These are phyloP conservation scores for Apolygus lucorum DNA, from an alignment of 1,140 invertebrate species.

Conservation along the genomic window DNA sequence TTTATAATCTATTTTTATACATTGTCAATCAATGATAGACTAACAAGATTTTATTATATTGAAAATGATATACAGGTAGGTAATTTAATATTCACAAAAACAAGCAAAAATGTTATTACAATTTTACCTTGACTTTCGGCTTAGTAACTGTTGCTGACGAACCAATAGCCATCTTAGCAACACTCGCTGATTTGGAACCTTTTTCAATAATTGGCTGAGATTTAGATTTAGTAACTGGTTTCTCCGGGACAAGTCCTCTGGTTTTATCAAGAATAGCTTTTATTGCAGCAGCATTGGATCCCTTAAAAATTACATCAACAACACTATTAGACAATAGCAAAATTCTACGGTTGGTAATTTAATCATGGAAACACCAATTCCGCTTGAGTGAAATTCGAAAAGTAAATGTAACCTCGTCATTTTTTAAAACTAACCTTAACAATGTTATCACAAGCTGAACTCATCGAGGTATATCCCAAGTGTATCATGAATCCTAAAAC, in stretches of 20 bases:
- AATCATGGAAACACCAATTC: too few relatives aligned
- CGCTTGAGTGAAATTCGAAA: too few relatives aligned
- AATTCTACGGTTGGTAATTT: too few relatives aligned
- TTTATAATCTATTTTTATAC: too few relatives aligned
- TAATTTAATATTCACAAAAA: too few relatives aligned
- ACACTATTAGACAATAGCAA: too few relatives aligned
- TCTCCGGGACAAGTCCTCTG: conserved; percentile 70
- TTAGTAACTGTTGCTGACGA: conserved; percentile 31
- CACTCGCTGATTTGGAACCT: conserved; percentile 13
- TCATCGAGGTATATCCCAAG: conserved; percentile 74
- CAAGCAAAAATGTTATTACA: too few relatives aligned
- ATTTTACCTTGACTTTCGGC: conserved; percentile 31
- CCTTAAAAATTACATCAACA: conserved; percentile 36
- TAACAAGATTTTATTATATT: too few relatives aligned
- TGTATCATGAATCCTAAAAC: conserved; percentile 89
- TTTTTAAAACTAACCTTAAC: conserved; percentile 53
- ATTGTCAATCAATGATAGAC: too few relatives aligned
- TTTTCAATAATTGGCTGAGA: conserved; percentile 21
- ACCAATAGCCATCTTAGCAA: conserved; percentile 28
- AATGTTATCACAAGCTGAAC: conserved; percentile 61
- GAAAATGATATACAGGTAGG: too few relatives aligned
- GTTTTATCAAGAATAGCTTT: conserved; percentile 75
- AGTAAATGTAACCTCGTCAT: too few relatives aligned
- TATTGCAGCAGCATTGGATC: conserved; percentile 65
- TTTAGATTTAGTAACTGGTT: conserved; percentile 52